Percentiles rank a stretch among this genome's conserved stretches.
Conservation (phyloP, 1,140 invertebrate species). For the Branchinecta lindahli region DNA sequence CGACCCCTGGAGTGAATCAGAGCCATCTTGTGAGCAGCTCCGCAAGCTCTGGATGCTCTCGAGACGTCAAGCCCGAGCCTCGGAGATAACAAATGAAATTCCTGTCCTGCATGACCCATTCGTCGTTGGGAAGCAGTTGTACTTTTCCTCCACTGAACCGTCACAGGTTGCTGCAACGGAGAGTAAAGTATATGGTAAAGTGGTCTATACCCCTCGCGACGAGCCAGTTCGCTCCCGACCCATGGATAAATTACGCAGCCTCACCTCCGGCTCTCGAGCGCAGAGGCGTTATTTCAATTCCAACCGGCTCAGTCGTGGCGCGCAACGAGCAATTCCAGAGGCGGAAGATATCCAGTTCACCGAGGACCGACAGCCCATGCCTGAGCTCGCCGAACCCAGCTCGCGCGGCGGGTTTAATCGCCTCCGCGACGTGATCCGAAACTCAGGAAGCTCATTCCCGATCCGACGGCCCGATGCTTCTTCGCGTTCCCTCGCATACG, state of each 20-base stretch:
- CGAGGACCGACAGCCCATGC: neutral
- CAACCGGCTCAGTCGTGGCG: neutral
- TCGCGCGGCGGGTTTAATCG: neutral
- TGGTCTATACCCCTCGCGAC: conserved; percentile 13
- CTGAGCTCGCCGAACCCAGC: neutral
- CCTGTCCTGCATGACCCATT: conserved; percentile 61
- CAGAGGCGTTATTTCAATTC: neutral
- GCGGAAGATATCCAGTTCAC: neutral
- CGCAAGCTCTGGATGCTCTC: conserved; percentile 82
- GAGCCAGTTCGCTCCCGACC: conserved; percentile 15
- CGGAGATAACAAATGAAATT: conserved; percentile 67
- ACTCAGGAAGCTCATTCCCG: neutral
- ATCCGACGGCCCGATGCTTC: neutral
- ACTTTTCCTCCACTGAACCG: conserved; percentile 27
- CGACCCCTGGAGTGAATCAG: conserved; percentile 26
- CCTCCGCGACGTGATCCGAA: neutral
- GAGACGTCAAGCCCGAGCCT: conserved; percentile 65
- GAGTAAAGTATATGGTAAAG: conserved; percentile 15
- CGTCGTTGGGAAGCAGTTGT: conserved; percentile 57
- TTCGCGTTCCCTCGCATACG: conserved; percentile 15
- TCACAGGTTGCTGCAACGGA: neutral
- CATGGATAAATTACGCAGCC: neutral
- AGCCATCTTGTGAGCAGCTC: conserved; percentile 69
- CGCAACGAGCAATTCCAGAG: neutral
- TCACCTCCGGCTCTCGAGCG: conserved; percentile 14